A percentile compares a stretch with the other conserved stretches of the same genome.
These are phyloP conservation scores for Cryptotermes secundus DNA, from an alignment of 1,140 invertebrate species.

Conservation along the genomic window DNA sequence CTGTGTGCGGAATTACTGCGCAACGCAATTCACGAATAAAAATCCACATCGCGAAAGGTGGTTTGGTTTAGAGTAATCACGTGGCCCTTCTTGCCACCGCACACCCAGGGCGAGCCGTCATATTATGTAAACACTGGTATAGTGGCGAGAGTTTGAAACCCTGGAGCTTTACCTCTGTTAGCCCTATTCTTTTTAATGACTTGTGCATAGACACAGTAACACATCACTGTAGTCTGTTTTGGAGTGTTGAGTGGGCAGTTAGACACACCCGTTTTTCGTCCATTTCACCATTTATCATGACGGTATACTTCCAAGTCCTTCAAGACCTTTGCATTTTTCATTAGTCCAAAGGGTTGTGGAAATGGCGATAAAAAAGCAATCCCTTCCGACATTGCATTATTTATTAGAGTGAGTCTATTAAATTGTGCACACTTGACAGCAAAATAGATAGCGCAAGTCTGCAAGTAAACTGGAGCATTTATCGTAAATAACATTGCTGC, in stretches of 20 bases:
- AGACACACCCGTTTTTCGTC: not conserved
- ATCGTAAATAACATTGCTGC: not conserved
- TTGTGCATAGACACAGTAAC: too few relatives aligned
- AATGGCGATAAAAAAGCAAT: not conserved
- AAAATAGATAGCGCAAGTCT: not conserved
- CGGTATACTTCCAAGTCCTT: not conserved
- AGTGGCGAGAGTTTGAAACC: too few relatives aligned
- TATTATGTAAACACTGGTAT: too few relatives aligned
- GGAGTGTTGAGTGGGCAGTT: not conserved
- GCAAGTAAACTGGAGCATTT: not conserved
- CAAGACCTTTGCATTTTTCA: slow-evolving; percentile 12
- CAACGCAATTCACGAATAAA: too few relatives aligned
- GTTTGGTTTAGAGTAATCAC: too few relatives aligned
- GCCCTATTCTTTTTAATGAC: too few relatives aligned
- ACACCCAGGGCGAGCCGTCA: too few relatives aligned
- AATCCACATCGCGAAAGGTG: too few relatives aligned
- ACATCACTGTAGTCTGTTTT: too few relatives aligned
- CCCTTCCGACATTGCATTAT: slow-evolving; percentile 18
- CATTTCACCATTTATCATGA: not conserved
- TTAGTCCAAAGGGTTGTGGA: not conserved
- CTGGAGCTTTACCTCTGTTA: too few relatives aligned
- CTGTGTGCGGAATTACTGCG: too few relatives aligned
- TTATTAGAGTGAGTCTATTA: not conserved
- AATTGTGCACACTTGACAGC: not conserved
- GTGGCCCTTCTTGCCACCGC: too few relatives aligned